Percentiles rank a stretch among this genome's conserved stretches.
These are phyloP conservation scores for Ophioninae sp. DNA, from an alignment of 2,888 invertebrate species.

Conservation along the genomic window DNA sequence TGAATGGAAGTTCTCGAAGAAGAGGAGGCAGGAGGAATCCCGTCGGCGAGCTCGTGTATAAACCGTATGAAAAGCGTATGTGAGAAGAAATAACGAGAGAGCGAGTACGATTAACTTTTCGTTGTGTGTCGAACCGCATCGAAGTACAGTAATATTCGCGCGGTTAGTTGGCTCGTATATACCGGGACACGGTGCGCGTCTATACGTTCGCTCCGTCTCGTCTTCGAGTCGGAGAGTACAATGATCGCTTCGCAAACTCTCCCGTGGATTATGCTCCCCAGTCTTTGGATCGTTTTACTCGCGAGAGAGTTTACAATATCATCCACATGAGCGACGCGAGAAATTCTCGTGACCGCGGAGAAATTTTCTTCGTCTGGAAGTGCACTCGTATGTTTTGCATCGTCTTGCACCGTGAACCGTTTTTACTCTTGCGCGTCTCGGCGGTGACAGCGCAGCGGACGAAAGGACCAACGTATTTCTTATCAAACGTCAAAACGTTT, in stretches of 20 bases:
- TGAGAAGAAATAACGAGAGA: slow-evolving; percentile 29
- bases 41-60: not conserved
- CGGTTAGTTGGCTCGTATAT: slow-evolving; percentile 24
- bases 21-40: slow-evolving; percentile 1
- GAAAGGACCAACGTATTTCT: slow-evolving; percentile 51
- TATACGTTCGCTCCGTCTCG: not conserved
- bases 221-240: slow-evolving; percentile 37
- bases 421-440: slow-evolving; percentile 18
- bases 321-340: slow-evolving; percentile 37
- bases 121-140: slow-evolving; percentile 65
- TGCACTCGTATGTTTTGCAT: slow-evolving; percentile 24
- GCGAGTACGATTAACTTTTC: slow-evolving; percentile 61
- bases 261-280: slow-evolving; percentile 22
- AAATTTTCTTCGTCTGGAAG: slow-evolving; percentile 53
- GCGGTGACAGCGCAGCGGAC: not conserved
- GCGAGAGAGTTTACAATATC: slow-evolving; percentile 52
- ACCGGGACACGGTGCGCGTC: not conserved
- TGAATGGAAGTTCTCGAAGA: slow-evolving; percentile 1
- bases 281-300: slow-evolving; percentile 37
- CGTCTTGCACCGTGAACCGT: not conserved
- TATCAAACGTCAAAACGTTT: no score
- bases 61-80: slow-evolving; percentile 3
- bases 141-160: slow-evolving; percentile 62
- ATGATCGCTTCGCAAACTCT: slow-evolving; percentile 48
- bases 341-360: slow-evolving; percentile 56